These are phyloP conservation scores for Hermodice carunculata DNA, from an alignment of 2,888 invertebrate species.

Conservation along the genomic window DNA sequence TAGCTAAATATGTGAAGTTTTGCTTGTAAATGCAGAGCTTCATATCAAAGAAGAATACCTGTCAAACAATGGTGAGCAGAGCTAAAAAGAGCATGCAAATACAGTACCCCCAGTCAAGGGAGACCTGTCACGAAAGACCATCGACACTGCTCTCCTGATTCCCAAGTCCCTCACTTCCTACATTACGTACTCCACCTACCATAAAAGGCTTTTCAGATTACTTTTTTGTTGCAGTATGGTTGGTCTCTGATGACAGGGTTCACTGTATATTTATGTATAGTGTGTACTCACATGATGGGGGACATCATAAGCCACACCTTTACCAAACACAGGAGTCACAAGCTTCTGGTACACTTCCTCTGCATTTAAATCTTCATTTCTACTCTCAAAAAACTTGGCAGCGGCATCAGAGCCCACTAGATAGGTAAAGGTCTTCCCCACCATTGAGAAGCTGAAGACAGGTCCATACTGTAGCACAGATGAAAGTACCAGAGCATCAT, in stretches of 20 bases:
- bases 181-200: background rate
- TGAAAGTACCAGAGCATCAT: no score
- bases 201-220: background rate
- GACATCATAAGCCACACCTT: conserved; percentile 62
- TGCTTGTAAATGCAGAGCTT: no score
- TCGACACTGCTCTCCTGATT: no score
- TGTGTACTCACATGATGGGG: conserved; percentile 51
- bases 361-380: conserved; percentile 62
- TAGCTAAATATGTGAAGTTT: no score
- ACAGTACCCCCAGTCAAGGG: no score
- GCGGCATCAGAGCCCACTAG: conserved; percentile 57
- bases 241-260: no score
- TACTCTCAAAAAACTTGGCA: conserved; percentile 60
- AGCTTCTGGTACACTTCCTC: conserved; percentile 61
- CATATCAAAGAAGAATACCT: no score
- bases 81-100: no score
- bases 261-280: background rate
- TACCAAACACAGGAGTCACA: conserved; percentile 62
- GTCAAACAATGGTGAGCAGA: no score
- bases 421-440: conserved; percentile 64
- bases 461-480: conserved; percentile 64
- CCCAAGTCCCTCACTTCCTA: no score
- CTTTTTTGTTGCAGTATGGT: no score
- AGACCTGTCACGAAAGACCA: no score
- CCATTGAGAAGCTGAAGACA: conserved; percentile 64